A percentile compares a stretch with the other conserved stretches of the same genome.
These are phyloP conservation scores for Anas platyrhynchos DNA, from an alignment of 2,113 vertebrate genomes.

Conservation along the genomic window DNA sequence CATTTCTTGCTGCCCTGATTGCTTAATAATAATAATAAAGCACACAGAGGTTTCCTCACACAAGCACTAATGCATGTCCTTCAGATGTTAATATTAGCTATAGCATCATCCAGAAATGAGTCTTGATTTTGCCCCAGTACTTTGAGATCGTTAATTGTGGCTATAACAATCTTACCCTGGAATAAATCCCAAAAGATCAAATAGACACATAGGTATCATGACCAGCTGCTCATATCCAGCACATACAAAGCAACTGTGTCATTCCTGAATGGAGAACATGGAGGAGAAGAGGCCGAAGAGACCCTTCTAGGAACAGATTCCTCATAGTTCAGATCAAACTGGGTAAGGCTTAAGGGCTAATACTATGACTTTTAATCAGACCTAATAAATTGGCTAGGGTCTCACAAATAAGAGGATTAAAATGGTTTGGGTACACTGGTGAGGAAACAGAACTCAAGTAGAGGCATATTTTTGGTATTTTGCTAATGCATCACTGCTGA, in stretches of 20 bases:
- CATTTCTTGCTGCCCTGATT: not conserved
- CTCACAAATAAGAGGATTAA: not conserved
- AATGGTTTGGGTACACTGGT: not conserved
- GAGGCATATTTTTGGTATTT: not conserved
- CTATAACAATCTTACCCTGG: not conserved
- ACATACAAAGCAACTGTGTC: not conserved
- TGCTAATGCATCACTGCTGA: fast-evolving
- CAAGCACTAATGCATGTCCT: fast-evolving
- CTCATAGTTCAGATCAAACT: not conserved
- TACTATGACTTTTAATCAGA: not conserved
- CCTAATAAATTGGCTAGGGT: not conserved
- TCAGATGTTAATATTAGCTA: not conserved
- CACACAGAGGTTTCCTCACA: not conserved
- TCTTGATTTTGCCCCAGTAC: not conserved
- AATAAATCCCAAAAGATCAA: not conserved
- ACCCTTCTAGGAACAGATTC: not conserved
- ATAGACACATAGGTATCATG: not conserved
- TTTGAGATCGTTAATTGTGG: not conserved
- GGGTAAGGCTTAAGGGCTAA: not conserved
- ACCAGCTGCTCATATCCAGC: not conserved
- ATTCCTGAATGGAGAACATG: fast-evolving
- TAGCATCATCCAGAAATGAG: not conserved
- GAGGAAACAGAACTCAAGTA: not conserved
- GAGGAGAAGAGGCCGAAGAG: not conserved
- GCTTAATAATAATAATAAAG: not conserved